Evolutionary conservation across 2,888 invertebrate species (phyloP).

Genomic region (Poecilobothrus nobilitatus): DNA sequence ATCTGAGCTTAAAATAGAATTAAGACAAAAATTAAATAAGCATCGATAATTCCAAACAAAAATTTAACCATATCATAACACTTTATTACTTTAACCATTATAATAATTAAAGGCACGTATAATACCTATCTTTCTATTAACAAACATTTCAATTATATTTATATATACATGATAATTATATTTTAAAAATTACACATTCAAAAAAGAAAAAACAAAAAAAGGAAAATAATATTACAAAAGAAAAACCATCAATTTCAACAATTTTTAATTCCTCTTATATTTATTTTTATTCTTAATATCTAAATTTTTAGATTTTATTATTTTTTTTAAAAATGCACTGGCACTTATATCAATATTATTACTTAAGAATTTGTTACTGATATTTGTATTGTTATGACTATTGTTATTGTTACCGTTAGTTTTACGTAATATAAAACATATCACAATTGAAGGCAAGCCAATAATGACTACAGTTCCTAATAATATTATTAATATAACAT

Average conservation of each 20-base stretch:
- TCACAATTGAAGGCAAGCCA: slow-evolving; percentile 38
- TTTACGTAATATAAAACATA: slow-evolving; percentile 35
- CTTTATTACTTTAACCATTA: no score
- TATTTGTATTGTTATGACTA: not conserved
- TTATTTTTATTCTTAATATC: not conserved
- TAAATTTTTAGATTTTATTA: not conserved
- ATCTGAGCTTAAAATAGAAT: no score
- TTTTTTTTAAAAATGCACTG: not conserved
- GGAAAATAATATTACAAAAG: no score
- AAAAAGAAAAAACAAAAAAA: not conserved
- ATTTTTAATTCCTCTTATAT: not conserved
- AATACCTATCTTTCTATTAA: no score
- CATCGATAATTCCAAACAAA: no score
- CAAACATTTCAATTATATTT: no score
- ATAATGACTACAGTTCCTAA: slow-evolving; percentile 35
- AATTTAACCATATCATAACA: no score
- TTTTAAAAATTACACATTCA: not conserved
- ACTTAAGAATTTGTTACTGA: not conserved
- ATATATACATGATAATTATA: no score
- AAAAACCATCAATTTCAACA: not conserved
- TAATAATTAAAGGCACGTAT: no score
- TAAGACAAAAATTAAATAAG: no score
- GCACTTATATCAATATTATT: not conserved
- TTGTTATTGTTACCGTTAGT: not conserved
- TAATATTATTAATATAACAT: slow-evolving; percentile 37